phyloP scores from a whole-genome alignment of 1,140 invertebrate genomes.

The Grapholita molesta region DNA sequence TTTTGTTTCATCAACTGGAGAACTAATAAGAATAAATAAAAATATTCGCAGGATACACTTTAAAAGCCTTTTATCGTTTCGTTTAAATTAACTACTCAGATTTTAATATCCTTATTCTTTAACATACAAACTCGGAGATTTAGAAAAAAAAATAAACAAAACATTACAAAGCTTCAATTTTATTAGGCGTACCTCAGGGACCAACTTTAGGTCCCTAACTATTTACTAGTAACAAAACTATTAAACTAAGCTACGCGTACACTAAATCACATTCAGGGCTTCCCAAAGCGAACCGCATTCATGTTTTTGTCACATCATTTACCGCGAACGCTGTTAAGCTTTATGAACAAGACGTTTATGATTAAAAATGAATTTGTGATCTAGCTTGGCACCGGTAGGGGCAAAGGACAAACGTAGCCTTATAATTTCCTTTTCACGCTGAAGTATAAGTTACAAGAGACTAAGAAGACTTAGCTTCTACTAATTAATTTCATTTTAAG shows the following conservation, averaged over 20 bases:
- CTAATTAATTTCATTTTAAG: too few relatives aligned
- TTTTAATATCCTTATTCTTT: not conserved
- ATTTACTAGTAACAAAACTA: not conserved
- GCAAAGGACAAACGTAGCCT: slow-evolving; percentile 57
- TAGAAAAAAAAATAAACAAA: not conserved
- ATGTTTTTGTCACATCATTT: slow-evolving; percentile 56
- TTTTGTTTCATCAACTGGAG: slow-evolving; percentile 2
- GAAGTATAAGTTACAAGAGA: slow-evolving; percentile 27
- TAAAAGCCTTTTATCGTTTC: not conserved
- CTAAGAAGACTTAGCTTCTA: too few relatives aligned
- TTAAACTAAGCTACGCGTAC: not conserved
- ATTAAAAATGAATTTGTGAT: slow-evolving; percentile 68
- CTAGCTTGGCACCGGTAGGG: slow-evolving; percentile 52
- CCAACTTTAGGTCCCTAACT: not conserved
- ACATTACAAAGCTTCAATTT: not conserved
- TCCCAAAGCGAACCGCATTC: slow-evolving; percentile 11
- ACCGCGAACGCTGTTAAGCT: slow-evolving; percentile 28
- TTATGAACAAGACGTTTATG: slow-evolving; percentile 63
- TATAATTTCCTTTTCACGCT: slow-evolving; percentile 66
- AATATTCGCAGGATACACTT: not conserved
- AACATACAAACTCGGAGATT: not conserved
- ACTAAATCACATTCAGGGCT: not conserved
- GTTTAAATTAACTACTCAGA: not conserved
- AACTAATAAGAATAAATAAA: slow-evolving; percentile 8
- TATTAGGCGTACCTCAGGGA: not conserved